Evolutionary conservation across 2,113 vertebrate species (phyloP).

Genomic region (Bubo blakistoni): DNA sequence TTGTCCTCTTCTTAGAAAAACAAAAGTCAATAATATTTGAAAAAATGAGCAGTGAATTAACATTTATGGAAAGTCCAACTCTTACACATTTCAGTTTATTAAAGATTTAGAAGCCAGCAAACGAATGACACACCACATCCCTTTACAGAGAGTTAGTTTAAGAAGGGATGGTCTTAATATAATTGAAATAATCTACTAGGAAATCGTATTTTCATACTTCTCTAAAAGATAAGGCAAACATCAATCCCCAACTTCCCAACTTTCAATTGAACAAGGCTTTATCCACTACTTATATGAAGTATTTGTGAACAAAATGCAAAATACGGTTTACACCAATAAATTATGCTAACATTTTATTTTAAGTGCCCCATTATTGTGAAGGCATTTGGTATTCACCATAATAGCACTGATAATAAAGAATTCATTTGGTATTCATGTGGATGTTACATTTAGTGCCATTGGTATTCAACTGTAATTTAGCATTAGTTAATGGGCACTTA

Average conservation of each 20-base stretch:
- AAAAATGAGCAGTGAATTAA: not conserved
- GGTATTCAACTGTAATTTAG: conserved; percentile 74
- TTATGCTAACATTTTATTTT: conserved; percentile 63
- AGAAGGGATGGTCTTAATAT: not conserved
- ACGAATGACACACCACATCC: not conserved
- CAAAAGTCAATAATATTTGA: not conserved
- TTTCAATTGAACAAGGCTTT: conserved; percentile 1
- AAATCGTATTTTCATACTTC: not conserved
- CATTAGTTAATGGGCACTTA: conserved; percentile 78
- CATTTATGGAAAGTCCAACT: not conserved
- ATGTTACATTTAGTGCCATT: conserved; percentile 63
- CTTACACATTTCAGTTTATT: not conserved
- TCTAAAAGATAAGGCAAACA: conserved; percentile 21
- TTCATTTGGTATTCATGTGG: conserved; percentile 73
- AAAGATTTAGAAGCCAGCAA: conserved; percentile 4
- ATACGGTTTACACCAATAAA: conserved; percentile 56
- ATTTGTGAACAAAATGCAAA: conserved; percentile 62
- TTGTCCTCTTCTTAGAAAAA: not conserved
- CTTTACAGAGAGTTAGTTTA: not conserved
- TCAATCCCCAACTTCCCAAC: not conserved
- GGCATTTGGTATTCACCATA: conserved; percentile 63
- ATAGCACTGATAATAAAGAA: conserved; percentile 72
- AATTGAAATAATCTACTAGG: not conserved
- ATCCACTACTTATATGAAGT: not conserved
- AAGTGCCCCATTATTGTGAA: conserved; percentile 72